Evolutionary conservation across 2,888 invertebrate species (phyloP), one percentile per base, ranked within the genome.

Genomic region (Subacronicta megacephala): DNA sequence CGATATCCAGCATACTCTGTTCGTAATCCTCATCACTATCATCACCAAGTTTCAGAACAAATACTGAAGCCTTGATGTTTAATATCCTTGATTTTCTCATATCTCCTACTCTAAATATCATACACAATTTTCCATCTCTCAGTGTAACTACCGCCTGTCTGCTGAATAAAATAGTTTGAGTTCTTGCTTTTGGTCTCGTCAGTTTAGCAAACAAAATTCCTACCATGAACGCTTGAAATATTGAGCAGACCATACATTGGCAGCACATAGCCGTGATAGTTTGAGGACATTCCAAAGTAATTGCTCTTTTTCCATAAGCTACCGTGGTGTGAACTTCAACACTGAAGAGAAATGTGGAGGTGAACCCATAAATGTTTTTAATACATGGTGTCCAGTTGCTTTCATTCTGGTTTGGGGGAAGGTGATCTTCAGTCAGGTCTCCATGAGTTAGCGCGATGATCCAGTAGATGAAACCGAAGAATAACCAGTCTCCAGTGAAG

Each of bases 291-390:
- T 98, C 97, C 71, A 98, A 96, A 0, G 98, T 98, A 0, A 98
- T 98, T 47, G 96, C 95, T 53, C 98, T 96, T 47, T 95, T 96
- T 10, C 98, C 98, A 85, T 98, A 98, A 81, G 95, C 99, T 56
- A 99, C 98, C 0, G 99, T 99, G 80, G 99, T 98, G 84, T 99
- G 99, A 0, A 99, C 98, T 94, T 99, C 99, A 62, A 99, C 96
- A 73, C 98, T 98, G 94, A 99, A 99, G 40, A 99, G 95, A 85
- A 99, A 98, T 49, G 98, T 97, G 12, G 99, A 98, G 0, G 98
- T 97, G 88, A 99, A 99, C 31, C 97, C 96, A 77, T 97, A 95
- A 50, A 99, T 96, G 75, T 98, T 97, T 64, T 95, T 95, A 7
- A 99, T 96, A 84, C 99, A 99, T 0, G 99, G 98, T 5, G 95